phyloP scores from a whole-genome alignment of 2,113 vertebrate species.

The Callipepla californica region DNA sequence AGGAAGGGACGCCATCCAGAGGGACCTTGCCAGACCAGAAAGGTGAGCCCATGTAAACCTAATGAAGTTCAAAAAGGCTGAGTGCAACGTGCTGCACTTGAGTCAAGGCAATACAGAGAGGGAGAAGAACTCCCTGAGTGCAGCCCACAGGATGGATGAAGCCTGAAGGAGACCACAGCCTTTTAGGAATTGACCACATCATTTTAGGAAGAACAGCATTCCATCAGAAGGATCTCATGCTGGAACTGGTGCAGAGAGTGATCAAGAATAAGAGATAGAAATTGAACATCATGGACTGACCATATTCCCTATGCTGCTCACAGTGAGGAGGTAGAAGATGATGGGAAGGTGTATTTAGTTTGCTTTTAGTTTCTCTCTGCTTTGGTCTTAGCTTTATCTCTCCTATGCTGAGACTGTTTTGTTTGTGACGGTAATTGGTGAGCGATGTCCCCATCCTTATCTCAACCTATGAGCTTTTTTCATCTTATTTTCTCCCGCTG shows the following conservation, averaged over 20 bases:
- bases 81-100: too few species aligned
- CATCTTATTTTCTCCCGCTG: neutral
- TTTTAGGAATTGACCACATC: neutral
- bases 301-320: neutral
- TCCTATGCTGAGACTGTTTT: neutral
- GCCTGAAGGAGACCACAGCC: neutral
- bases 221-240: neutral
- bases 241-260: neutral
- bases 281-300: neutral
- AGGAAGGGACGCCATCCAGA: too few species aligned
- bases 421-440: neutral
- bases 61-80: too few species aligned
- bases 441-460: neutral
- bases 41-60: too few species aligned
- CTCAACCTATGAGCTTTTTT: neutral
- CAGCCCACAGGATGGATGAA: neutral
- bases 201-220: neutral
- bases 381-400: neutral
- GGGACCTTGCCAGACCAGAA: too few species aligned
- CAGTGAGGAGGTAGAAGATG: neutral
- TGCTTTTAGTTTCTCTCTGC: neutral
- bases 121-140: neutral
- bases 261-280: neutral
- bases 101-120: too few species aligned
- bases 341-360: neutral